Conservation (phyloP, 2,113 vertebrate genomes). For the Neolamprologus longior region DNA sequence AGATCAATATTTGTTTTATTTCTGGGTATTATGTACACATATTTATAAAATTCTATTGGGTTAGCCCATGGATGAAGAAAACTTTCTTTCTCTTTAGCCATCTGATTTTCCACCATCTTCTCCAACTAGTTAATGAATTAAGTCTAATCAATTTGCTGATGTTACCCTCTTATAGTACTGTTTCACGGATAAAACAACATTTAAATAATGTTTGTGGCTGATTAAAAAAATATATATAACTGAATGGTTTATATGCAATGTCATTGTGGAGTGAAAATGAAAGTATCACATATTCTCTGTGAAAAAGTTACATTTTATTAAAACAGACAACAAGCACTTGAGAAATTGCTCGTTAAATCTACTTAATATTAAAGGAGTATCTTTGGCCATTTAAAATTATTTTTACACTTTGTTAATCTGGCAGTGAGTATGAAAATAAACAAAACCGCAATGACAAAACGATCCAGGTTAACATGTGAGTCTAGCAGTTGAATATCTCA, state of each 20-base stretch:
- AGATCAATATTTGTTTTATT: not conserved
- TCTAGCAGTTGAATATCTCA: not conserved
- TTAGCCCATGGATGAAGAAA: not conserved
- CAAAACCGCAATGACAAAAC: not conserved
- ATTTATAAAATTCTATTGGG: not conserved
- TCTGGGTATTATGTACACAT: not conserved
- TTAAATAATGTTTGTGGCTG: not conserved
- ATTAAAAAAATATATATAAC: fast-evolving
- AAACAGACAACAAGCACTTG: not conserved
- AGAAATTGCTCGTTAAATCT: not conserved
- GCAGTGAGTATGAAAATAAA: not conserved
- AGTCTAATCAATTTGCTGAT: not conserved
- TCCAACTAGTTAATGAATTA: not conserved
- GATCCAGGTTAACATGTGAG: not conserved
- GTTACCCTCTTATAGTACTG: not conserved
- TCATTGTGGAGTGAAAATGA: not conserved
- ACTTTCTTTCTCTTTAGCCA: fast-evolving
- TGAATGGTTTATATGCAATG: not conserved
- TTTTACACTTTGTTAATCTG: not conserved
- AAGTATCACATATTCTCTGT: not conserved
- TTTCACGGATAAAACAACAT: not conserved
- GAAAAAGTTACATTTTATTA: not conserved
- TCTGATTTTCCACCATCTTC: not conserved
- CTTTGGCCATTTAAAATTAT: not conserved
- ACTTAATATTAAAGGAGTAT: not conserved